Conservation (phyloP, 2,797 vertebrate species). For the Amphiprion clarkii region DNA sequence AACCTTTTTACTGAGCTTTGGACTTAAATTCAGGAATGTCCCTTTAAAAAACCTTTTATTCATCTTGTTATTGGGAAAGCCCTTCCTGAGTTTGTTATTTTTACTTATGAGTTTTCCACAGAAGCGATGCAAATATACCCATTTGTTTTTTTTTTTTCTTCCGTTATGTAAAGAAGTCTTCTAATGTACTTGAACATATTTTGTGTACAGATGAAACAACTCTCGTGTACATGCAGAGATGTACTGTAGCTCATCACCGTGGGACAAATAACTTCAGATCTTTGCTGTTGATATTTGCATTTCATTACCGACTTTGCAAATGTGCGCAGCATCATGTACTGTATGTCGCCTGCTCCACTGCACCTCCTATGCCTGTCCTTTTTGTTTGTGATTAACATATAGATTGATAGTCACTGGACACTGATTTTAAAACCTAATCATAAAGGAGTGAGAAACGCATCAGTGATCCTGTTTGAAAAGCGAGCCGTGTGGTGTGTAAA, state of each 20-base stretch:
- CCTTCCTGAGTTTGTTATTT: neutral
- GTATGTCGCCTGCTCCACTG: conserved; percentile 20
- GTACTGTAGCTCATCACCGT: conserved; percentile 31
- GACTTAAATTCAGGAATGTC: conserved; percentile 22
- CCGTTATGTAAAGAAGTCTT: conserved; percentile 38
- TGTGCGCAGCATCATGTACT: conserved; percentile 18
- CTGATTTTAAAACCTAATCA: conserved; percentile 12
- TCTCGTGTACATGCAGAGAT: conserved; percentile 30
- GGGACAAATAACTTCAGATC: neutral
- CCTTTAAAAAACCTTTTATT: conserved; percentile 28
- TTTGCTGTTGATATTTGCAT: conserved; percentile 36
- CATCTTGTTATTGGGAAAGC: neutral
- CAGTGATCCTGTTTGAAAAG: conserved; percentile 22
- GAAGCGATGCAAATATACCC: conserved; percentile 34
- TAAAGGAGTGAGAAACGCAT: neutral
- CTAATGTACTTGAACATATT: conserved; percentile 74
- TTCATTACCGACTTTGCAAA: conserved; percentile 27
- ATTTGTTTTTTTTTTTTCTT: conserved; percentile 6
- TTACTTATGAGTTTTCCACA: conserved; percentile 21
- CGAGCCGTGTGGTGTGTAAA: conserved; percentile 16
- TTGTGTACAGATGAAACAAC: conserved; percentile 32
- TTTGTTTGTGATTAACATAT: conserved; percentile 37
- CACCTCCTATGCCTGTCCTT: conserved; percentile 29
- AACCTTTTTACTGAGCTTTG: conserved; percentile 4
- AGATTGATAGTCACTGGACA: conserved; percentile 10